A percentile compares a stretch with the other conserved stretches of the same genome.
These are phyloP conservation scores for Hyalella azteca DNA, from an alignment of 2,888 invertebrate species.

Conservation along the genomic window DNA sequence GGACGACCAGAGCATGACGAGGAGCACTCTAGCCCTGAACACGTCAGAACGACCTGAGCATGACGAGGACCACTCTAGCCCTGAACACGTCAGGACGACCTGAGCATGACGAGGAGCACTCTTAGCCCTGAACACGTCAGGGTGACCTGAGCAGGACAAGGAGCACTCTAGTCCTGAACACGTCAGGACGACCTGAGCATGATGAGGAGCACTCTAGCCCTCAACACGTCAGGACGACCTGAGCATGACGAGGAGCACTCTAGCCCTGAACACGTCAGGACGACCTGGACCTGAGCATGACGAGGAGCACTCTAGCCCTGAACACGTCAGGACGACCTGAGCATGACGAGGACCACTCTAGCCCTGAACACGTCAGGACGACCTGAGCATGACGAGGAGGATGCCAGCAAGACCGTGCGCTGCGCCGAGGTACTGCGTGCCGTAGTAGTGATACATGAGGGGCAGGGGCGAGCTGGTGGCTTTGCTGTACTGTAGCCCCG, in stretches of 20 bases:
- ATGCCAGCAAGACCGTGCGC: slow-evolving; percentile 72
- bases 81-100: too few relatives aligned
- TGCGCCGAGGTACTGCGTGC: slow-evolving; percentile 74
- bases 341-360: background rate
- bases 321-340: background rate
- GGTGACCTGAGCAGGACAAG: background rate
- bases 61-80: too few relatives aligned
- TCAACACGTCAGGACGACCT: background rate
- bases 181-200: background rate
- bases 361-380: background rate
- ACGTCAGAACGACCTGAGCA: too few relatives aligned
- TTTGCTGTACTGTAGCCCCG: slow-evolving; percentile 74
- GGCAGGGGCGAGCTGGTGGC: slow-evolving; percentile 70
- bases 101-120: too few relatives aligned
- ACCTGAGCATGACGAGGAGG: slow-evolving; percentile 70
- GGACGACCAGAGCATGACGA: too few relatives aligned
- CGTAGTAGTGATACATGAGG: slow-evolving; percentile 80
- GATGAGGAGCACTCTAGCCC: background rate
- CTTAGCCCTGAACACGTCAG: too few relatives aligned
- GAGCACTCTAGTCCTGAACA: background rate
- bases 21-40: too few relatives aligned
- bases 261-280: background rate
- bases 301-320: background rate
- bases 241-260: background rate
- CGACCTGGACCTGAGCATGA: background rate